A percentile compares a stretch with the other conserved stretches of the same genome.
These are phyloP conservation scores for Crossoptilon crossoptilon DNA, from an alignment of 2,797 vertebrate species.

Conservation along the genomic window DNA sequence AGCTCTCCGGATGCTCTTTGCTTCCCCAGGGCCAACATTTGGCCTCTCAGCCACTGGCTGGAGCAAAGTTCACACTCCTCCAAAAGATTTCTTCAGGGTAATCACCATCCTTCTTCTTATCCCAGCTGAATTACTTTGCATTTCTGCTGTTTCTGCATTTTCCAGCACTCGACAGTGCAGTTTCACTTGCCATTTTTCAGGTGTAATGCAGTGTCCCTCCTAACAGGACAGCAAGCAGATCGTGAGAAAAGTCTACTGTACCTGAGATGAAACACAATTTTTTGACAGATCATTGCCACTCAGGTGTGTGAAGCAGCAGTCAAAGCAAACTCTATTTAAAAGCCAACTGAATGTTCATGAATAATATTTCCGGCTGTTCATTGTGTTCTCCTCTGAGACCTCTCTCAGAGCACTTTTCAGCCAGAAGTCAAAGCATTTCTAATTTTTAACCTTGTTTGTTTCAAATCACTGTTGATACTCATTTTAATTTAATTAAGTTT, in stretches of 20 bases:
- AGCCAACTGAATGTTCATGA: background rate
- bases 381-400: background rate
- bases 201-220: background rate
- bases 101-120: background rate
- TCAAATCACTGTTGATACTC: background rate
- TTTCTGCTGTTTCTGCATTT: background rate
- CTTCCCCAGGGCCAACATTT: accelerated
- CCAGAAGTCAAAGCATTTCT: background rate
- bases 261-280: background rate
- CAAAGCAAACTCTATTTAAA: constrained; percentile 12
- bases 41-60: background rate
- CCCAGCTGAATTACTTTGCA: background rate
- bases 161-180: background rate
- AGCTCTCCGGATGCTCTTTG: background rate
- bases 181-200: background rate
- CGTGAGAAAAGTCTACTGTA: background rate
- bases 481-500: background rate
- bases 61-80: background rate
- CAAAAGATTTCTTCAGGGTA: background rate
- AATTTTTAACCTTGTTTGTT: background rate
- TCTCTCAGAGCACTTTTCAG: background rate
- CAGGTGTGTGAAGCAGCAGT: background rate
- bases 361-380: background rate
- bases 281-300: background rate
- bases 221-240: background rate